phyloP scores from a whole-genome alignment of 2,888 invertebrate species.

The Drosophila meridionalis region DNA sequence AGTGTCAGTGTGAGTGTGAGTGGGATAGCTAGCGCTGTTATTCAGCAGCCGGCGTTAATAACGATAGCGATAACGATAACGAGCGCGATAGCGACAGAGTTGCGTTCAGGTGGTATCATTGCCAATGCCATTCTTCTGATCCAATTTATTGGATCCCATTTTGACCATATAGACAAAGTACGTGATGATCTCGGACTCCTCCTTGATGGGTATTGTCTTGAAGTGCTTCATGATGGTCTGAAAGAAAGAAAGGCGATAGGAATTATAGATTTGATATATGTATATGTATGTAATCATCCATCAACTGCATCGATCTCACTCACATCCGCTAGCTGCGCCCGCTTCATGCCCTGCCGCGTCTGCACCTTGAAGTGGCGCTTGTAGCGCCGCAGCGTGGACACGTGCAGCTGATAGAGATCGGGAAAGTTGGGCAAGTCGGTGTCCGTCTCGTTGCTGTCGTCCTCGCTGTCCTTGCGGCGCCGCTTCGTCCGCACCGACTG shows the following conservation, averaged over 20 bases:
- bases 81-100: conserved; percentile 34
- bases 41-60: conserved; percentile 38
- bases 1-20: conserved; percentile 30
- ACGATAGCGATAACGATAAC: conserved; percentile 31
- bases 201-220: conserved; percentile 96
- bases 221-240: conserved; percentile 98
- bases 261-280: no score
- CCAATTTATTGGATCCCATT: conserved; percentile 88
- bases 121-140: conserved; percentile 84
- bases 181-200: conserved; percentile 95
- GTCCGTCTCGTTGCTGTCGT: conserved; percentile 97
- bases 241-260: conserved; percentile 59
- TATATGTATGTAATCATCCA: no score
- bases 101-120: conserved; percentile 81
- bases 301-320: conserved; percentile 74
- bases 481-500: conserved; percentile 97
- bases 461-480: conserved; percentile 96
- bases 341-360: conserved; percentile 96
- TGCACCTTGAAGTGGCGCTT: conserved; percentile 97
- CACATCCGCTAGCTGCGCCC: conserved; percentile 98
- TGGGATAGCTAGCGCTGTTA: conserved; percentile 31
- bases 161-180: conserved; percentile 98
- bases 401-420: conserved; percentile 97
- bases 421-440: conserved; percentile 94
- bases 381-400: conserved; percentile 96